A percentile compares a stretch with the other conserved stretches of the same genome.
phyloP scores from a whole-genome alignment of 2,113 vertebrate genomes.

The Ibidorhyncha struthersii region DNA sequence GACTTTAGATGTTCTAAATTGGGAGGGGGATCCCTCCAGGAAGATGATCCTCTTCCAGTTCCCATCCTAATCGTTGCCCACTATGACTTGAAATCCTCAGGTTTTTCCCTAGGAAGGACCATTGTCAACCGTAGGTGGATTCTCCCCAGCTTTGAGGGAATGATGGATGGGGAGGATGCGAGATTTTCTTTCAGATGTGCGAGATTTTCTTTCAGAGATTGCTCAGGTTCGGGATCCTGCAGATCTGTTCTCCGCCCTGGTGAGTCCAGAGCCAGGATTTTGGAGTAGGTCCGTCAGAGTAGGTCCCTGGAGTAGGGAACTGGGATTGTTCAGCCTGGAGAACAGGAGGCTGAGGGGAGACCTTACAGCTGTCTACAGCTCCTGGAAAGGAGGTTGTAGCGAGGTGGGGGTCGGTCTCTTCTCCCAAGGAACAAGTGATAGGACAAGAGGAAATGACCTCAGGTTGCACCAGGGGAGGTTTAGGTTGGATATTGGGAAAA shows the following conservation, averaged over 20 bases:
- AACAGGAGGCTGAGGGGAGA: too few species aligned
- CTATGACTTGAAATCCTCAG: background rate
- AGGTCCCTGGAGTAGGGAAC: too few species aligned
- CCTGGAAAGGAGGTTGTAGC: too few species aligned
- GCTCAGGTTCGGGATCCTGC: background rate
- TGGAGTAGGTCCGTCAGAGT: background rate
- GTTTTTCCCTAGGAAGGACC: background rate
- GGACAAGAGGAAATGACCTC: too few species aligned
- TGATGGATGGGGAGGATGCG: rapidly evolving
- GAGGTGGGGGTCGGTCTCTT: too few species aligned
- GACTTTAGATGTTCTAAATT: background rate
- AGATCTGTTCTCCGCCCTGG: background rate
- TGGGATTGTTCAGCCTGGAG: too few species aligned
- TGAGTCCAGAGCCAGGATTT: background rate
- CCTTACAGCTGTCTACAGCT: too few species aligned
- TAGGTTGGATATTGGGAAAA: too few species aligned
- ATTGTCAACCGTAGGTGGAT: background rate
- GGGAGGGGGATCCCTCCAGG: background rate
- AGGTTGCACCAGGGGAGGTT: too few species aligned
- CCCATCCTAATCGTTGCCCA: too few species aligned
- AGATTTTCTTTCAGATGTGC: background rate
- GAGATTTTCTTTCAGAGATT: background rate
- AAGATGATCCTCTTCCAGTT: background rate
- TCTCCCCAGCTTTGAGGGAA: background rate
- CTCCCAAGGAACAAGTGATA: too few species aligned